These are phyloP conservation scores for Cryptophagus acutangulus DNA, from an alignment of 2,888 invertebrate species.

Conservation along the genomic window DNA sequence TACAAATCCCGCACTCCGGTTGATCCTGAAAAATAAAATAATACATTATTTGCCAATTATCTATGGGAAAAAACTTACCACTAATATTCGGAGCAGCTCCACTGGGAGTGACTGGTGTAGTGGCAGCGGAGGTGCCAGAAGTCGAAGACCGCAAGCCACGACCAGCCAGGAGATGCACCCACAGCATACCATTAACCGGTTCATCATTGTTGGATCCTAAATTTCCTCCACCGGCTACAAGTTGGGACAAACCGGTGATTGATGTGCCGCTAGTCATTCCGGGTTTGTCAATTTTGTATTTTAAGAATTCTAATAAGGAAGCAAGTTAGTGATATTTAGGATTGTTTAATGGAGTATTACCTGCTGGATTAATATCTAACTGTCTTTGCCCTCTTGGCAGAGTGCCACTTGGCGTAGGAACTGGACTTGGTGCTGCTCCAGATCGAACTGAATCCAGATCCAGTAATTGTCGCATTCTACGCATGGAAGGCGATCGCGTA, in stretches of 20 bases:
- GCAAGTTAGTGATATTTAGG: no score
- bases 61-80: constrained; percentile 32
- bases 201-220: constrained; percentile 49
- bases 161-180: constrained; percentile 86
- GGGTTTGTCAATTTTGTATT: constrained; percentile 86
- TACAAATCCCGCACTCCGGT: constrained; percentile 79
- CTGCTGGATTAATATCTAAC: constrained; percentile 86
- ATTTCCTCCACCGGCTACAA: constrained; percentile 34
- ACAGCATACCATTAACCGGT: constrained; percentile 78
- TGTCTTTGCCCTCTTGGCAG: constrained; percentile 68
- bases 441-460: constrained; percentile 58
- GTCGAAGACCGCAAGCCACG: constrained; percentile 75
- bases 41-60: constrained; percentile 43
- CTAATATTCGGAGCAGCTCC: constrained; percentile 48
- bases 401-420: constrained; percentile 73
- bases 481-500: constrained; percentile 66
- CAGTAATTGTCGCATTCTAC: constrained; percentile 74
- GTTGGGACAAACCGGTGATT: constrained; percentile 50
- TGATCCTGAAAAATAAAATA: constrained; percentile 44
- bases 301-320: constrained; percentile 82
- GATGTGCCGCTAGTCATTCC: constrained; percentile 39
- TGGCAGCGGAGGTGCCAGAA: constrained; percentile 64
- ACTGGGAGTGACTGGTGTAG: constrained; percentile 61
- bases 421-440: constrained; percentile 63
- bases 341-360: constrained; percentile 50